Conservation (phyloP, 2,888 invertebrate genomes). For the Machimus rusticus region DNA sequence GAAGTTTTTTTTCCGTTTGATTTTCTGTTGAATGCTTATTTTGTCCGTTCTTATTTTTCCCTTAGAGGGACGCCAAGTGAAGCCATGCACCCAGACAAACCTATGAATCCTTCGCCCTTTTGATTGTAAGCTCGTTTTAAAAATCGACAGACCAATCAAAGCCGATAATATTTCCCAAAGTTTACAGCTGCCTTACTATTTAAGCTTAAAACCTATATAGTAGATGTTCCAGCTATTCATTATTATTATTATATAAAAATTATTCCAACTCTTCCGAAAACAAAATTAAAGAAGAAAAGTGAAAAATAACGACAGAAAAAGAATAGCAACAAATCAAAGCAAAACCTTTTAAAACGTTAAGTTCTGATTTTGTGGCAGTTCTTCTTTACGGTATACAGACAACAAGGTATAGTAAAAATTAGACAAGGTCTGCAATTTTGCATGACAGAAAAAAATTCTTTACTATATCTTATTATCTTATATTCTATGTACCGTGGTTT, state of each 20-base stretch:
- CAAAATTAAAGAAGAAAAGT: not conserved
- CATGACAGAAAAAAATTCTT: too few species aligned
- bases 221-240: not conserved
- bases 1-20: not conserved
- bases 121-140: not conserved
- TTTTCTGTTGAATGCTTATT: constrained; percentile 55
- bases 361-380: not conserved
- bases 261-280: not conserved
- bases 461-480: too few species aligned
- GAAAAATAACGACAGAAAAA: not conserved
- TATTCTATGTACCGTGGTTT: too few species aligned
- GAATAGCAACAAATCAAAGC: not conserved
- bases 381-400: not conserved
- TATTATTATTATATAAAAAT: too few species aligned
- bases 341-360: not conserved
- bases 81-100: not conserved
- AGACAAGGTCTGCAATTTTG: too few species aligned
- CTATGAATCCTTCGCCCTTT: not conserved
- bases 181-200: not conserved
- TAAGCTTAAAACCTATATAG: not conserved
- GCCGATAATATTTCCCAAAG: not conserved
- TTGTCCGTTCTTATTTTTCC: constrained; percentile 48
- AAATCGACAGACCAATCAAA: not conserved
- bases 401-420: too few species aligned
- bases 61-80: not conserved